phyloP scores from a whole-genome alignment of 2,113 vertebrate genomes.

The Xyliphius kryptos region DNA sequence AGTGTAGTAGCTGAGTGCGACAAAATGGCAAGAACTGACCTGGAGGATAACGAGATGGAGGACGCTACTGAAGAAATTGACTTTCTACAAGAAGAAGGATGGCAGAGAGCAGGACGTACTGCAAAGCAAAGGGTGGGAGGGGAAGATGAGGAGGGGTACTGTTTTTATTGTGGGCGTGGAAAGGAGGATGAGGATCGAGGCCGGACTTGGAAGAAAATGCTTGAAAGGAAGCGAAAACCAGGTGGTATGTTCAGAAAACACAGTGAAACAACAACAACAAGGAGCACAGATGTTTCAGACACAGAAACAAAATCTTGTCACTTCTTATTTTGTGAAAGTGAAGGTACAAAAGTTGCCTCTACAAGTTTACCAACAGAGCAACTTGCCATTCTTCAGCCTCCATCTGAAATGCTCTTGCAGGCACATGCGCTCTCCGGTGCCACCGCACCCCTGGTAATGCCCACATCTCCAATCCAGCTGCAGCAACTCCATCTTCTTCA shows the following conservation, averaged over 20 bases:
- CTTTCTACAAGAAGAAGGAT: constrained; percentile 42
- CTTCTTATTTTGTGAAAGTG: neutral
- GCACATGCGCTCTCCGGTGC: constrained; percentile 6
- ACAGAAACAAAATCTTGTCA: neutral
- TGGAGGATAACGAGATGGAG: constrained; percentile 34
- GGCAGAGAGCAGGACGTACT: constrained; percentile 20
- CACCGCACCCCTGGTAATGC: constrained; percentile 8
- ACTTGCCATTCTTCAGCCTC: constrained; percentile 26
- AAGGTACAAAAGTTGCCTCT: too few species aligned
- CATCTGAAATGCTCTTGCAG: constrained; percentile 29
- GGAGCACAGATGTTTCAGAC: neutral
- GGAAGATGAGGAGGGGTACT: constrained; percentile 46
- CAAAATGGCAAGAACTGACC: neutral
- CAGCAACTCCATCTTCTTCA: constrained; percentile 35
- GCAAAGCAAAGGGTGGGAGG: constrained; percentile 15
- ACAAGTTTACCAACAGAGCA: constrained; percentile 8
- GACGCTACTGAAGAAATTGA: constrained; percentile 25
- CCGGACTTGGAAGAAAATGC: too few species aligned
- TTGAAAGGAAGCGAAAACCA: too few species aligned
- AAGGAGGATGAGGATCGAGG: constrained; percentile 21
- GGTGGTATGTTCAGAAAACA: too few species aligned
- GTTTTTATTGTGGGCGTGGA: constrained; percentile 53
- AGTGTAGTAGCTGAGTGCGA: constrained; percentile 2
- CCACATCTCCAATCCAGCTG: constrained; percentile 23
- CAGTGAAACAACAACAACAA: constrained; percentile 2